Conservation (phyloP, 2,113 vertebrate genomes). For the Passer domesticus region DNA sequence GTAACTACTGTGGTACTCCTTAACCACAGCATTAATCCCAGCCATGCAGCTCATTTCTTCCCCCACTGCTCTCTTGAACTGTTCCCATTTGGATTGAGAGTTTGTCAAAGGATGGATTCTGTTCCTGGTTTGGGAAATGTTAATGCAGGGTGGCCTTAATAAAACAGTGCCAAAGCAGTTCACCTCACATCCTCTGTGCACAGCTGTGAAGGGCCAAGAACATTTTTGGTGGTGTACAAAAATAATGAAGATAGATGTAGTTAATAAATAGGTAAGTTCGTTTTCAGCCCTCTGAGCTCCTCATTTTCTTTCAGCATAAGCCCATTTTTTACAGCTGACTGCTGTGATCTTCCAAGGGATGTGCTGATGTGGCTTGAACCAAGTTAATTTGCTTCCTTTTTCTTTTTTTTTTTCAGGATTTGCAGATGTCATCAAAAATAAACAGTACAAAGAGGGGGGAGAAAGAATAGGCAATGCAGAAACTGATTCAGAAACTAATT, state of each 20-base stretch:
- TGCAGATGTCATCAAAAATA: constrained; percentile 71
- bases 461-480: constrained; percentile 37
- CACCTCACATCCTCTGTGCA: background rate
- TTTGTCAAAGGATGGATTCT: background rate
- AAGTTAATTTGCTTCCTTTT: constrained; percentile 69
- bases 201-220: background rate
- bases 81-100: background rate
- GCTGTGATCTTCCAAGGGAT: constrained; percentile 71
- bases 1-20: background rate
- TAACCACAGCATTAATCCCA: background rate
- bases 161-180: background rate
- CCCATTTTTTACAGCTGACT: constrained; percentile 72
- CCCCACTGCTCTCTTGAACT: background rate
- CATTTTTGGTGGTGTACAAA: background rate
- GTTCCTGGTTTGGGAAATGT: background rate
- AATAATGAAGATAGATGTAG: constrained; percentile 56
- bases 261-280: constrained; percentile 64
- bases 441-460: constrained; percentile 26
- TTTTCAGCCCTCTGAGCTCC: constrained; percentile 61
- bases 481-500: constrained; percentile 72
- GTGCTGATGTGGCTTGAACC: constrained; percentile 72
- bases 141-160: background rate
- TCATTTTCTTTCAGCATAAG: constrained; percentile 59
- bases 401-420: constrained; percentile 31
- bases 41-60: background rate